phyloP scores from a whole-genome alignment of 1,140 invertebrate genomes.

The Drosophila eugracilis region DNA sequence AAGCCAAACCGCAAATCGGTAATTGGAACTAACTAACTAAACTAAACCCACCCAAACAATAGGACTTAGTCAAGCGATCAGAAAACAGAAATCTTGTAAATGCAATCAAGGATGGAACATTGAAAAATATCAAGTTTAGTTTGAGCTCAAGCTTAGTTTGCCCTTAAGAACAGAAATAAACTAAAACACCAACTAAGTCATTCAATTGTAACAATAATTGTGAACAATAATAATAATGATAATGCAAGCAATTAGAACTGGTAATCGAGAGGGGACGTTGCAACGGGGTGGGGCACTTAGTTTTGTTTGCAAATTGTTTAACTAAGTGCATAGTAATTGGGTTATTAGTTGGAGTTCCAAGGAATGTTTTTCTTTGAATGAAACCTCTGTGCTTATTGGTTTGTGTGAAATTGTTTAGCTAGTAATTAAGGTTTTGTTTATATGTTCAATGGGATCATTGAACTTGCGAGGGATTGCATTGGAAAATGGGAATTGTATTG shows the following conservation, averaged over 20 bases:
- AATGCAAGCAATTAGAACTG: slow-evolving; percentile 57
- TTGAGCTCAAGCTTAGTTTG: slow-evolving; percentile 8
- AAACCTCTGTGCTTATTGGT: background rate
- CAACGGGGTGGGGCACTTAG: slow-evolving; percentile 1
- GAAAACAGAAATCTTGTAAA: slow-evolving; percentile 75
- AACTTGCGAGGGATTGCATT: slow-evolving; percentile 26
- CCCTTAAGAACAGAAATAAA: slow-evolving; percentile 48
- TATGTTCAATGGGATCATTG: slow-evolving; percentile 6
- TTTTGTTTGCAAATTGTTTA: slow-evolving; percentile 55
- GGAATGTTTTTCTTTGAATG: slow-evolving; percentile 16
- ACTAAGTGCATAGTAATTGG: slow-evolving; percentile 47
- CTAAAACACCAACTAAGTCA: slow-evolving; percentile 15
- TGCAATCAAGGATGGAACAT: slow-evolving; percentile 72
- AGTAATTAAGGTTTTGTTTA: background rate
- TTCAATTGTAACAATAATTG: slow-evolving; percentile 56
- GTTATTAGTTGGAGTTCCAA: slow-evolving; percentile 29
- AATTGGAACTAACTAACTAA: slow-evolving; percentile 50
- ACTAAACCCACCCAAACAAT: slow-evolving; percentile 9
- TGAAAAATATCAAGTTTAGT: slow-evolving; percentile 61
- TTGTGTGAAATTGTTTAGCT: background rate
- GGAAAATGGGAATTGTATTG: background rate
- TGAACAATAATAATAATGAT: slow-evolving; percentile 43
- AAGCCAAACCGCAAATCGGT: slow-evolving; percentile 59
- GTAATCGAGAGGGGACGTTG: slow-evolving; percentile 1
- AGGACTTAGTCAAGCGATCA: slow-evolving; percentile 71